A percentile compares a stretch with the other conserved stretches of the same genome.
These are phyloP conservation scores for Epizoanthus stellaris DNA, from an alignment of 92 coral and sea anemone species.

Conservation along the genomic window DNA sequence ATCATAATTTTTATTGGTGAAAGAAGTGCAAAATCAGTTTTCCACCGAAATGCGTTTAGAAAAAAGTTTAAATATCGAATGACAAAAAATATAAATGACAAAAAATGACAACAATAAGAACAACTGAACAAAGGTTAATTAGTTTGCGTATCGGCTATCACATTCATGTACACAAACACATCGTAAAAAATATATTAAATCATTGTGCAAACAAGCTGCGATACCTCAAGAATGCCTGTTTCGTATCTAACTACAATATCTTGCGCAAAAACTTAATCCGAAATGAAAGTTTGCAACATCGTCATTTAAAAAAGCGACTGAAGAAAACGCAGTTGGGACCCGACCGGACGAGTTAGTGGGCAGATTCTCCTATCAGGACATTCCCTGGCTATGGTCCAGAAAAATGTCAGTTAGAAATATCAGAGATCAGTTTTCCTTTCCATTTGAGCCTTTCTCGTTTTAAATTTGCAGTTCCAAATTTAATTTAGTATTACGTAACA, in stretches of 20 bases:
- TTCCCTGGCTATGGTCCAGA: conserved; percentile 12
- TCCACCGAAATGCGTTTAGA: neutral
- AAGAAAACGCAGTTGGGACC: neutral
- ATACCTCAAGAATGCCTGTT: too few relatives aligned
- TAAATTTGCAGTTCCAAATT: neutral
- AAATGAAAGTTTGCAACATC: neutral
- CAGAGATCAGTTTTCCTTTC: neutral
- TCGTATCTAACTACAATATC: too few relatives aligned
- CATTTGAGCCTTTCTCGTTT: neutral
- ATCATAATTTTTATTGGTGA: neutral
- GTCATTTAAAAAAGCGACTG: neutral
- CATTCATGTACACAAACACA: too few relatives aligned
- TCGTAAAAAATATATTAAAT: too few relatives aligned
- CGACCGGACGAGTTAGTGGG: neutral
- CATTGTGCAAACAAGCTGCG: too few relatives aligned
- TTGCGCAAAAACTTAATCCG: too few relatives aligned
- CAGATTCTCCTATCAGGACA: neutral
- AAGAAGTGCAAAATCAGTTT: neutral
- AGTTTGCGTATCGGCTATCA: too few relatives aligned
- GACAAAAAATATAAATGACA: neutral
- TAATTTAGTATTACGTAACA: too few relatives aligned
- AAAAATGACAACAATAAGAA: too few relatives aligned
- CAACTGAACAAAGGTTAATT: too few relatives aligned
- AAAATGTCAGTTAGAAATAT: too few relatives aligned
- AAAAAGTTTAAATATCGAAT: neutral